Base-by-base conservation (phyloP, 2,113 vertebrate genomes). In the Deroptyus accipitrinus region DNA sequence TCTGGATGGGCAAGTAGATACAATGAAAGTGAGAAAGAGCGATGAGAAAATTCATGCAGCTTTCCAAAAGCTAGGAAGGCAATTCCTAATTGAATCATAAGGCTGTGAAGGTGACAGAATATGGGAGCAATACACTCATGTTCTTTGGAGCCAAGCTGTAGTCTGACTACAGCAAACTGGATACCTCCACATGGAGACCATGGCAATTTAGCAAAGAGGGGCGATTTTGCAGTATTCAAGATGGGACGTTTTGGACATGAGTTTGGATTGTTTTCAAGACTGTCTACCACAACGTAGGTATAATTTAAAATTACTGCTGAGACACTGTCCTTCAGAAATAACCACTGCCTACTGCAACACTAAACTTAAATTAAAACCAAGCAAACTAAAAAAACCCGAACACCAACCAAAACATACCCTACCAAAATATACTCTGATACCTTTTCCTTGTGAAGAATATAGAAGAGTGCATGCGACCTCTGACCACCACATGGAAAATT, bases 221-320 rank as follows among this genome's bases (percentile, higher is more conserved):
- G 77, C 37, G 35, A 44, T 18, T 33, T 28, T 59, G 16, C 42
- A 78, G 9, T 8, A 42, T 24, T 42, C 51, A 67, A 37, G 46
- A 57, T 31, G 22, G 23, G 24, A 48, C 1, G 2, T n/a, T 89
- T 67, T 39, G 35, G 57, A 48, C 11, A 30, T 0, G 0, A 73
- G 33, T 10, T 64, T 37, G 0, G 33, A 20, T 6, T 19, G 54
- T 61, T 46, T 25, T 66, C 39, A 74, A 44, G n/a, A 28, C 3
- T 30, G 18, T 54, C 52, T 79, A 46, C 90, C 6, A 61, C 2
- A 3, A 33, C 8, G 13, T 14, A 79, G 33, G 37, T n/a, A 51
- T 52, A 66, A 66, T 73, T 64, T 33, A 39, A 68, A 90, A 46
- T 28, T 63, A 39, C n/a, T 64, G 28, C 16, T 25, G 48, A 82